Conservation (phyloP, 2,888 invertebrate genomes). For the Eudemis profundana region DNA sequence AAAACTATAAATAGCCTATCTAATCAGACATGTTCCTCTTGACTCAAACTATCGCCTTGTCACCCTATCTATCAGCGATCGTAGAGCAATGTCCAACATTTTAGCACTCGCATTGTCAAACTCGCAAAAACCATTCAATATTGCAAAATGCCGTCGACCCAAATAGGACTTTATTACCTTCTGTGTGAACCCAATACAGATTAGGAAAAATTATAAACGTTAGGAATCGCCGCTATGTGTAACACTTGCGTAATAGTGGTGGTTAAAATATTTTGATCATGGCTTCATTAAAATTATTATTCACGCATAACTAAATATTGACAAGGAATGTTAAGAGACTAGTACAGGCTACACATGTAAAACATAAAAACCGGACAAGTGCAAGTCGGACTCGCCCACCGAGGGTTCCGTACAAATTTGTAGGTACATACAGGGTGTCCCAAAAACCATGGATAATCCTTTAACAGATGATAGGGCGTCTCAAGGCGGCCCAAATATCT, state of each 20-base stretch:
- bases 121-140: slow-evolving; percentile 32
- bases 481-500: too few relatives aligned
- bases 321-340: slow-evolving; percentile 2
- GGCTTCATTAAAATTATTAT: slow-evolving; percentile 40
- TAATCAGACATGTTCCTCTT: too few relatives aligned
- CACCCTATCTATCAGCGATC: slow-evolving; percentile 25
- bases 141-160: slow-evolving; percentile 23
- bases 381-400: too few relatives aligned
- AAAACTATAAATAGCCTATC: too few relatives aligned
- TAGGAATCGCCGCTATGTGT: slow-evolving; percentile 31
- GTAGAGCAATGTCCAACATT: slow-evolving; percentile 36
- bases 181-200: slow-evolving; percentile 28
- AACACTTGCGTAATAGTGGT: slow-evolving; percentile 22
- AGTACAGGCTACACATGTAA: background rate
- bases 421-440: too few relatives aligned
- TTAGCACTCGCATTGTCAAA: slow-evolving; percentile 39
- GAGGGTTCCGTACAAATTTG: too few relatives aligned
- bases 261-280: slow-evolving; percentile 33
- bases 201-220: slow-evolving; percentile 31
- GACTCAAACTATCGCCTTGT: background rate
- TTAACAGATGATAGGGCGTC: too few relatives aligned
- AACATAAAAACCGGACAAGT: too few relatives aligned
- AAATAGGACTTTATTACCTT: slow-evolving; percentile 37
- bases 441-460: too few relatives aligned
- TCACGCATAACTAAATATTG: slow-evolving; percentile 35